Base-by-base conservation (phyloP, 2,113 vertebrate species). In the Oreotrochilus melanogaster region DNA sequence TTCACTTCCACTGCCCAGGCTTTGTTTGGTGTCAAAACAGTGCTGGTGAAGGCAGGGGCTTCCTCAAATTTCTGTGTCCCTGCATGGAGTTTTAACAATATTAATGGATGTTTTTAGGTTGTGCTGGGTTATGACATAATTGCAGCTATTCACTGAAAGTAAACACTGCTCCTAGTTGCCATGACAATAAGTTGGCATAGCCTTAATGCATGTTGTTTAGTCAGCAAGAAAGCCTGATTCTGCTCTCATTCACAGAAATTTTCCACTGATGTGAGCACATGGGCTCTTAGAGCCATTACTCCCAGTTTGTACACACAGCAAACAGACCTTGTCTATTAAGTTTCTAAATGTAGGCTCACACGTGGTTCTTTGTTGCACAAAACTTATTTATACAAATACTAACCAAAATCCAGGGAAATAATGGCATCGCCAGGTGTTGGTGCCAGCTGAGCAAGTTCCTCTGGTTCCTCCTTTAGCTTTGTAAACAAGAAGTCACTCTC, bases 401-500 rank as follows among this genome's bases (percentile, higher is more conserved):
- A 89, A 99, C 99, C 98, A 23, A 99, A 99, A 97, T 99, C 98
- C 37, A 99, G 98, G 93, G 98, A 95, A 89, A 99, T 97, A 96
- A 99, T 98, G 61, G 98, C 97, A 95, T 99, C 99, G 15, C 99
- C 99, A 0, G 99, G 97, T 5, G 99, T 99, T 16, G 99, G 99
- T 8, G 99, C 99, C 96, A 99, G 98, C 94, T 99, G 99, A 28
- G 98, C 97, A 70, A 99, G 98, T 93, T 99, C 99, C 65, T 99
- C 99, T 0, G 99, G 99, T 95, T 99, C 99, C 92, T 99, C 99
- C 94, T 99, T 99, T 82, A 99, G 97, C 94, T 99, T 99, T 83
- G 98, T 98, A 97, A 98, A 99, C 86, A 99, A 98, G 82, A 96
- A 96, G 31, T 99, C 98, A 2, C 97, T 98, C 47, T 98, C 95